Conservation (phyloP, 1,140 invertebrate species). For the Bombus vancouverensis region DNA sequence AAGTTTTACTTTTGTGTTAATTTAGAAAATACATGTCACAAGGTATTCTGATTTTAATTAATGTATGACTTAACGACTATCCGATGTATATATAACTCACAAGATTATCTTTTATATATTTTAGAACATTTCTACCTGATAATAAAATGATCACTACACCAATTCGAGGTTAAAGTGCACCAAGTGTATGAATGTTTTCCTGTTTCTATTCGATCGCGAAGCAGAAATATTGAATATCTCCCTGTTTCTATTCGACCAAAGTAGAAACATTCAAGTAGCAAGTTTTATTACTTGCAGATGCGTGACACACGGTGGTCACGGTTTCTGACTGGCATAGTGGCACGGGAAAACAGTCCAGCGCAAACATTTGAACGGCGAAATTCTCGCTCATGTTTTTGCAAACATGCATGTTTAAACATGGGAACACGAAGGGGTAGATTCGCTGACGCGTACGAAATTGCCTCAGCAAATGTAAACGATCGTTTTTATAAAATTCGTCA, state of each 20-base stretch:
- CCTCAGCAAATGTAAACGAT: not conserved
- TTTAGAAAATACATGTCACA: not conserved
- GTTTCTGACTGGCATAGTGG: not conserved
- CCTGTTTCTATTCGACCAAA: not conserved
- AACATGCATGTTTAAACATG: not conserved
- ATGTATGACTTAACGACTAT: not conserved
- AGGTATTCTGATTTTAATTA: not conserved
- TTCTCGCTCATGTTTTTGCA: slow-evolving; percentile 7
- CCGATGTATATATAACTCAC: no score
- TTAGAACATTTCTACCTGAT: no score
- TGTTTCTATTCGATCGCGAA: not conserved
- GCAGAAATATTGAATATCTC: not conserved
- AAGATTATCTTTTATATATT: no score
- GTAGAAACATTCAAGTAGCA: not conserved
- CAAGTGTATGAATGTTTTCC: not conserved
- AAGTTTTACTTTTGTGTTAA: not conserved
- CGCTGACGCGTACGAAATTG: not conserved
- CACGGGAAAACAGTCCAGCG: not conserved
- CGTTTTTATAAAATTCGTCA: slow-evolving; percentile 13
- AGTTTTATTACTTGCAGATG: not conserved
- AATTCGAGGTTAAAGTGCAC: not conserved
- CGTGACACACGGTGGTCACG: not conserved
- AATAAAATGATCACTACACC: no score
- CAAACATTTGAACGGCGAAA: not conserved
- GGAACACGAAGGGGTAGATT: not conserved